A percentile compares a stretch with the other conserved stretches of the same genome.
Conservation (phyloP, 2,888 invertebrate genomes). For the Calliphora vomitoria region DNA sequence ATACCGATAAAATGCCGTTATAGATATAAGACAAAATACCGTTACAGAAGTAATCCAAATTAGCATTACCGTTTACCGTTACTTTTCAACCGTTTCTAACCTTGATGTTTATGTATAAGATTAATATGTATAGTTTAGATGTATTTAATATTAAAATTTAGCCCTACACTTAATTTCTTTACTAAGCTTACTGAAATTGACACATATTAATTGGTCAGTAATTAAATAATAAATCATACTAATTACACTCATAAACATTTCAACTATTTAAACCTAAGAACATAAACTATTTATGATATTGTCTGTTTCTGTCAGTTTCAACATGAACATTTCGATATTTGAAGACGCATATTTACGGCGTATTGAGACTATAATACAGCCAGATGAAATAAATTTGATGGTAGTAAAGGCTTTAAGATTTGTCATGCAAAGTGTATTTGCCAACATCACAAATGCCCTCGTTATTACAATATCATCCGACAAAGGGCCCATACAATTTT, state of each 20-base stretch:
- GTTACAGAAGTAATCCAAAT: too few relatives aligned
- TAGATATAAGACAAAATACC: too few relatives aligned
- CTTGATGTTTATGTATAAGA: too few relatives aligned
- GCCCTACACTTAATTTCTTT: not conserved
- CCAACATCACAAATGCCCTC: conserved; percentile 75
- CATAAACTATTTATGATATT: not conserved
- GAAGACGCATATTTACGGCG: conserved; percentile 66
- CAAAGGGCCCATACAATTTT: conserved; percentile 2
- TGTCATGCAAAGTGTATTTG: conserved; percentile 77
- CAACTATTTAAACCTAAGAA: conserved; percentile 27
- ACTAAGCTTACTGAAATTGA: not conserved
- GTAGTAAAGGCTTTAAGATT: conserved; percentile 76
- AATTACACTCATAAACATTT: not conserved
- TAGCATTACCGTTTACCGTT: too few relatives aligned
- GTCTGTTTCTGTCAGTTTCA: not conserved
- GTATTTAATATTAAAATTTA: not conserved
- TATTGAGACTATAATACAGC: conserved; percentile 72
- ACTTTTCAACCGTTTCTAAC: too few relatives aligned
- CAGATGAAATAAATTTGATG: conserved; percentile 73
- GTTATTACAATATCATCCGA: conserved; percentile 75
- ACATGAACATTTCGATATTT: conserved; percentile 50
- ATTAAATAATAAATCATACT: not conserved
- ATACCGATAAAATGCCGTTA: too few relatives aligned
- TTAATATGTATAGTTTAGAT: too few relatives aligned
- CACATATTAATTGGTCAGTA: not conserved